phyloP scores from a whole-genome alignment of 2,888 invertebrate species.

The Petrolisthes cinctipes region DNA sequence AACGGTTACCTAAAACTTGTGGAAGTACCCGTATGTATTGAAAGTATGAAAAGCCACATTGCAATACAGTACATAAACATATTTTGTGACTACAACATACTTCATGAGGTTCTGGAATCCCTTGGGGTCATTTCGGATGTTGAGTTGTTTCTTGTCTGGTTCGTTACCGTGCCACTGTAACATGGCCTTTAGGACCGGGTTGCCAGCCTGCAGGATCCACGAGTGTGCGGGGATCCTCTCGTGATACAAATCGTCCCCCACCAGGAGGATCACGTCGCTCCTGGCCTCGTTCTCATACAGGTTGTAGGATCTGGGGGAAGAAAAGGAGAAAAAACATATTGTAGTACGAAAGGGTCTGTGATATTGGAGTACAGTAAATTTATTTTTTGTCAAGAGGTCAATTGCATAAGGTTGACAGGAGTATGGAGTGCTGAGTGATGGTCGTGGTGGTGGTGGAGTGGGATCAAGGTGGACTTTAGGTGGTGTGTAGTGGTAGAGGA shows the following conservation, averaged over 20 bases:
- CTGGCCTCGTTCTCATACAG: constrained; percentile 68
- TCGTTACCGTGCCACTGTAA: constrained; percentile 71
- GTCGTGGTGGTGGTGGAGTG: neutral
- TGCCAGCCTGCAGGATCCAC: constrained; percentile 76
- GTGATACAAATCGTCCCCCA: constrained; percentile 71
- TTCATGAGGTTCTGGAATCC: constrained; percentile 63
- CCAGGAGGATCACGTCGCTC: constrained; percentile 77
- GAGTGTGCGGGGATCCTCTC: constrained; percentile 78
- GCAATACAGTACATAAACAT: neutral
- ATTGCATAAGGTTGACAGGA: neutral
- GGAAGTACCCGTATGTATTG: neutral
- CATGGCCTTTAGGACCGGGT: constrained; percentile 77
- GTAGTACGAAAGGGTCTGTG: too few relatives aligned
- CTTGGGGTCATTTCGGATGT: constrained; percentile 58
- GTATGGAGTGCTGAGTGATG: neutral
- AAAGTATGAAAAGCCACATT: neutral
- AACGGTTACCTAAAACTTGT: neutral
- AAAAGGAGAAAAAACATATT: neutral
- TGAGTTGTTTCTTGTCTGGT: constrained; percentile 66
- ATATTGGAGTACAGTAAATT: too few relatives aligned
- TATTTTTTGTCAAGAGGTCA: neutral
- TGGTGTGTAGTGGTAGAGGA: neutral
- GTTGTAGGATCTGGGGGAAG: constrained; percentile 54
- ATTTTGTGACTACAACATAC: constrained; percentile 37
- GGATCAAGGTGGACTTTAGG: neutral